A percentile compares a stretch with the other conserved stretches of the same genome.
These are phyloP conservation scores for Drosophila anomalata DNA, from an alignment of 2,888 invertebrate genomes.

Conservation along the genomic window DNA sequence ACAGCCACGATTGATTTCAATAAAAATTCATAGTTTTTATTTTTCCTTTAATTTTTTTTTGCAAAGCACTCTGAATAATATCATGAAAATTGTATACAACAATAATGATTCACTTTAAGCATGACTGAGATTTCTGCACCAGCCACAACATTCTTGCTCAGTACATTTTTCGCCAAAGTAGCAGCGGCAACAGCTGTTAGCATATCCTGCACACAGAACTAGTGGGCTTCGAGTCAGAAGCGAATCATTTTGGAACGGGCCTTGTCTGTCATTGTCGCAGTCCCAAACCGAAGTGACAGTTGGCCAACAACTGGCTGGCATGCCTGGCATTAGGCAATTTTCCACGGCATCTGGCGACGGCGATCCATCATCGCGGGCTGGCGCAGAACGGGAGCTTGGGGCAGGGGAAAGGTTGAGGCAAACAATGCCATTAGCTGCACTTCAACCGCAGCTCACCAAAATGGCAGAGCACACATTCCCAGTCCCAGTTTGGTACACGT, in stretches of 20 bases:
- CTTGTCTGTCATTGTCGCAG: slow-evolving; percentile 15
- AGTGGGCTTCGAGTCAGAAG: not conserved
- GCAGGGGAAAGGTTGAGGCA: slow-evolving; percentile 10
- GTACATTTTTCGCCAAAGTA: not conserved
- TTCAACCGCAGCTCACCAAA: slow-evolving; percentile 23
- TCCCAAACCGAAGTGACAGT: slow-evolving; percentile 6
- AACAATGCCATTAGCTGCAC: slow-evolving; percentile 43
- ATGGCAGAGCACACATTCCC: slow-evolving; percentile 16
- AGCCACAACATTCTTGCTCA: not conserved
- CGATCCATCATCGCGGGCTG: slow-evolving; percentile 35
- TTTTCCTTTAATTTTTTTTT: not conserved
- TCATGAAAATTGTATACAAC: no score
- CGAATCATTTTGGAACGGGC: not conserved
- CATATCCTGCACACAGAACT: not conserved
- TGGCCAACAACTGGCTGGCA: slow-evolving; percentile 5
- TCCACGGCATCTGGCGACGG: slow-evolving; percentile 14
- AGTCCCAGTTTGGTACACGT: slow-evolving; percentile 37
- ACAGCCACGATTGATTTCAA: not conserved
- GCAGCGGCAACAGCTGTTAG: slow-evolving; percentile 11
- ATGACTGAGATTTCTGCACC: not conserved
- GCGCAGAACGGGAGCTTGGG: not conserved
- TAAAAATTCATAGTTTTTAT: not conserved
- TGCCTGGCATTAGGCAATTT: slow-evolving; percentile 25
- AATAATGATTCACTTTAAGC: no score
- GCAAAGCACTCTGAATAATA: no score